Percentiles rank a stretch among this genome's conserved stretches.
Evolutionary conservation across 2,113 vertebrate species (phyloP).

Genomic region (Mobula birostris): DNA sequence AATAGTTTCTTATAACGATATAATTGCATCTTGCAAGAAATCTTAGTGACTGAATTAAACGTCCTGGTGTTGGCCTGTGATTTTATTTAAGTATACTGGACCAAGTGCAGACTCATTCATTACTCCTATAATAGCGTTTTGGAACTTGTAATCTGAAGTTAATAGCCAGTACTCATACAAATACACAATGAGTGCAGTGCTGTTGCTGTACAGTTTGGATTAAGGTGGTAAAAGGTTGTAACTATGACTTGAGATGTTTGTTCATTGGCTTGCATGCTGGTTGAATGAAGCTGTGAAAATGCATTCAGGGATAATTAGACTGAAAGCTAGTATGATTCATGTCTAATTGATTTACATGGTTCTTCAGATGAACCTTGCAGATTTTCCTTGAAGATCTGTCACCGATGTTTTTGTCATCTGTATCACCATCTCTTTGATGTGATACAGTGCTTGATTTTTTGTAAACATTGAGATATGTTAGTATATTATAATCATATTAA

Average conservation of each 20-base stretch:
- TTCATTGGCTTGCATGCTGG: background rate
- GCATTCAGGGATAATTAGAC: background rate
- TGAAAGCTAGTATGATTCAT: background rate
- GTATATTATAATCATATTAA: background rate
- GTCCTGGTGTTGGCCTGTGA: background rate
- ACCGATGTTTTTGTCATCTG: background rate
- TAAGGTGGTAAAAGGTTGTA: background rate
- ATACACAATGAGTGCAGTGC: background rate
- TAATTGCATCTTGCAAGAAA: background rate
- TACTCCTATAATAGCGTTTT: too few relatives aligned
- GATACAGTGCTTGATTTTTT: background rate
- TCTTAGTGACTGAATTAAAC: background rate
- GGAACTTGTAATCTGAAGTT: background rate
- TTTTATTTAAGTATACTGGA: background rate
- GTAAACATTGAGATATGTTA: background rate
- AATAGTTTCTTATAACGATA: background rate
- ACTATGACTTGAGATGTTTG: background rate
- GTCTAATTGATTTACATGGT: background rate
- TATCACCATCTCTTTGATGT: background rate
- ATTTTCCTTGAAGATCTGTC: background rate
- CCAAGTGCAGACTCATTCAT: too few relatives aligned
- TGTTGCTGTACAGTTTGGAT: background rate
- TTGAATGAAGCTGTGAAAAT: background rate
- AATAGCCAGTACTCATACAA: background rate
- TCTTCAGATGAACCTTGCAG: background rate